Conservation (phyloP, 2,888 invertebrate species). For the Andricus curvator region DNA sequence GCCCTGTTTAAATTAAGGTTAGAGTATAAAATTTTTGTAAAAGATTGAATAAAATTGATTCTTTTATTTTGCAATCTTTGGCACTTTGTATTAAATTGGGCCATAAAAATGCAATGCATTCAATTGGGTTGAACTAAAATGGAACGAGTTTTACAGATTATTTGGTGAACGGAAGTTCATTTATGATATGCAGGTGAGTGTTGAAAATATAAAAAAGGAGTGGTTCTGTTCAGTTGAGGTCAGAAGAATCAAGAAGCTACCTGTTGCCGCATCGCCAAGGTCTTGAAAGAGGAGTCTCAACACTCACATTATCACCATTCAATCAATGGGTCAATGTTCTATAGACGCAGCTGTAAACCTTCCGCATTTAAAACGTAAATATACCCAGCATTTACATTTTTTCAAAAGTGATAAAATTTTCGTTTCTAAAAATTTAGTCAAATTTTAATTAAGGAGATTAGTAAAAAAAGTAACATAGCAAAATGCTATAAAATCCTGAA, state of each 20-base stretch:
- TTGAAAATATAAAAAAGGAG: constrained; percentile 33
- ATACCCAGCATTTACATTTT: background rate
- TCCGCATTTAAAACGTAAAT: background rate
- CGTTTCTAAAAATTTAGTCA: background rate
- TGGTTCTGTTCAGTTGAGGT: constrained; percentile 1
- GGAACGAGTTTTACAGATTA: background rate
- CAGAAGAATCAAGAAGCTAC: constrained; percentile 25
- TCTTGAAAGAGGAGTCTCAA: constrained; percentile 36
- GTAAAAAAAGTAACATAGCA: no score
- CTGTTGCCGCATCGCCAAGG: constrained; percentile 32
- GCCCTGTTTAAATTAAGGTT: no score
- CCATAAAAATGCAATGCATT: background rate
- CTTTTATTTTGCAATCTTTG: background rate
- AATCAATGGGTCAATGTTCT: constrained; percentile 31
- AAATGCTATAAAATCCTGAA: no score
- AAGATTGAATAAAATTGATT: background rate
- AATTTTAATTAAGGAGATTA: background rate
- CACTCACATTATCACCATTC: constrained; percentile 17
- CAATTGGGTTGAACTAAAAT: background rate
- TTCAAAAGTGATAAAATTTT: background rate
- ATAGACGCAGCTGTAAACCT: background rate
- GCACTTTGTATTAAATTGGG: background rate
- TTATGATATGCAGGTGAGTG: constrained; percentile 26
- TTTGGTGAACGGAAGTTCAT: background rate
- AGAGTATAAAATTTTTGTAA: background rate